Evolutionary conservation across 2,797 vertebrate species (phyloP), one percentile per base, ranked within the genome.

Genomic region (Antennarius maculatus): DNA sequence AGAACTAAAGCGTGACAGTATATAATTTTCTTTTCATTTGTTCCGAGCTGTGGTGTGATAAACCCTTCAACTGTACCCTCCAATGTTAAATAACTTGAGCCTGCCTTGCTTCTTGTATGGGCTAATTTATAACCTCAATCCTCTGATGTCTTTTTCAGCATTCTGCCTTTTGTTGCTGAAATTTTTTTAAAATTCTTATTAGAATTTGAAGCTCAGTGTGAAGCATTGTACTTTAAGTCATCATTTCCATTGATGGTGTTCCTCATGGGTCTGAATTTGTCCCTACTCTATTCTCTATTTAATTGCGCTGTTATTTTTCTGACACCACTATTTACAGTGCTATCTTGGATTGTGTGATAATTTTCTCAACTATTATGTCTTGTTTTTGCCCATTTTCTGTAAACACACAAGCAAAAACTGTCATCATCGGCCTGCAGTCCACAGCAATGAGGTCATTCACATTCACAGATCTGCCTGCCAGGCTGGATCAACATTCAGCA

Each of bases 391-490:
- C 0, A 2, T 17, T 41, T 34, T 56, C 17, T 49, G 14, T 51
- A 4, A 17, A 47, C 43, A 56, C 51, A 34, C 15, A 51, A 54
- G 39, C 28, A 58, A 46, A 55, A 34, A 17, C 61, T 12, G 54
- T 77, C 46, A 55, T 54, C 37, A 39, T 48, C 2, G 11, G 60
- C 65, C 64, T 52, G 67, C 54, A 56, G 67, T 64, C 62, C 62
- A 74, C 61, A 77, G 69, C 54, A 54, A 12, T 83, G 80, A 83
- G 79, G 77, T 86, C 76, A 80, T 77, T 66, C 12, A 85, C 76
- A 80, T 79, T 66, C 10, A 67, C 76, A 66, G 65, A 69, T 77
- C 66, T 71, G 70, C 66, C 61, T 61, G 47, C 54, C 13, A 73
- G 67, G 71, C 76, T 17, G 53, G 51, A 79, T 78, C 53, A 74